Evolutionary conservation across 1,140 invertebrate species (phyloP).

Genomic region (Rhagoletis zephyria): DNA sequence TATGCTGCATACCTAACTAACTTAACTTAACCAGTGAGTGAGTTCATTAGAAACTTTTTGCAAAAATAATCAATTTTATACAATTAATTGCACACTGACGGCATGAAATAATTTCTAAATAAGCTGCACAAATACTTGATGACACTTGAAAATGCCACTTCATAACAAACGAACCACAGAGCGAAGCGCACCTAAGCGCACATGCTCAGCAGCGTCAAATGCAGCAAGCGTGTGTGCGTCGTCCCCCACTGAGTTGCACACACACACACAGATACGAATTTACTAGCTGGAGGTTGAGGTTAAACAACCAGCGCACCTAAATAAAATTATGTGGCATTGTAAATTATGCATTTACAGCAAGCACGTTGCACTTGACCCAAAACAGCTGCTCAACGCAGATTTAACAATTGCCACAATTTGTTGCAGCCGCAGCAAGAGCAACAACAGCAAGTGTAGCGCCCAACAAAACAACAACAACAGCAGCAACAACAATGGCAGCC

Average conservation of each 20-base stretch:
- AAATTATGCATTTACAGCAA: conserved; percentile 16
- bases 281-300: not conserved
- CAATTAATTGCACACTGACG: not conserved
- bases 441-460: not conserved
- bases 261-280: not conserved
- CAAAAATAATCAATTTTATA: not conserved
- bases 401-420: conserved; percentile 51
- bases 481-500: not conserved
- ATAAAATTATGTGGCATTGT: conserved; percentile 51
- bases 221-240: not conserved
- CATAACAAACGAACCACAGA: conserved; percentile 19
- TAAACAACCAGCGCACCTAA: not conserved
- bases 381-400: conserved; percentile 50
- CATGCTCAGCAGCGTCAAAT: conserved; percentile 4
- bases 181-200: conserved; percentile 6
- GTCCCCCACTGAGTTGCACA: not conserved
- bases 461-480: not conserved
- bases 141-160: conserved; percentile 34
- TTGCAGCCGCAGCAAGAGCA: conserved; percentile 10
- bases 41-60: conserved; percentile 8
- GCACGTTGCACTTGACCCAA: conserved; percentile 36
- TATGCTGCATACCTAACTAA: not conserved
- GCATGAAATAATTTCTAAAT: not conserved
- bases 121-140: conserved; percentile 20
- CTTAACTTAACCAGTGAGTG: not conserved